These are phyloP conservation scores for Allolobophora icterica DNA, from an alignment of 2,888 invertebrate genomes.

Conservation along the genomic window DNA sequence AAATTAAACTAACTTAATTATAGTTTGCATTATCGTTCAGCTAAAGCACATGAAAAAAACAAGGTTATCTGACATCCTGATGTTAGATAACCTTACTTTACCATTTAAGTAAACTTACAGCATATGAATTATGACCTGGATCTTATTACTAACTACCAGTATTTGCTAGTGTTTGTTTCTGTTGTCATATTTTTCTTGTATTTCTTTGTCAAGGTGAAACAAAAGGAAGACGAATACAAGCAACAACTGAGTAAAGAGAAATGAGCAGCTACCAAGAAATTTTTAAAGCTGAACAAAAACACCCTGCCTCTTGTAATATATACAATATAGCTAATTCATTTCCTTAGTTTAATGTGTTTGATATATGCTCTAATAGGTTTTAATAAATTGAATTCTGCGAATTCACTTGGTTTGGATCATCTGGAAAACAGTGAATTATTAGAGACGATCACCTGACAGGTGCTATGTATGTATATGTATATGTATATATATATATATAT, in stretches of 20 bases:
- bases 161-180: neutral
- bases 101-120: too few species aligned
- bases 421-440: neutral
- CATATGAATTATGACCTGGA: neutral
- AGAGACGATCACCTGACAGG: neutral
- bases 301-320: neutral
- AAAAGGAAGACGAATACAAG: neutral
- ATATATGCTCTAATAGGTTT: neutral
- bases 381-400: neutral
- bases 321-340: neutral
- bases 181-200: neutral
- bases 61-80: too few species aligned
- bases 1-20: too few species aligned
- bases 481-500: neutral
- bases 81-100: too few species aligned
- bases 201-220: neutral
- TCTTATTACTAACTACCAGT: neutral
- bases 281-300: constrained; percentile 8
- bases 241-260: neutral
- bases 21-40: too few species aligned
- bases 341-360: constrained; percentile 11
- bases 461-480: neutral
- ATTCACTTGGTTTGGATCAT: neutral
- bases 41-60: too few species aligned
- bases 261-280: neutral